Evolutionary conservation across 2,113 vertebrate genomes (phyloP).

Genomic region (Pachypanchax playfairii): DNA sequence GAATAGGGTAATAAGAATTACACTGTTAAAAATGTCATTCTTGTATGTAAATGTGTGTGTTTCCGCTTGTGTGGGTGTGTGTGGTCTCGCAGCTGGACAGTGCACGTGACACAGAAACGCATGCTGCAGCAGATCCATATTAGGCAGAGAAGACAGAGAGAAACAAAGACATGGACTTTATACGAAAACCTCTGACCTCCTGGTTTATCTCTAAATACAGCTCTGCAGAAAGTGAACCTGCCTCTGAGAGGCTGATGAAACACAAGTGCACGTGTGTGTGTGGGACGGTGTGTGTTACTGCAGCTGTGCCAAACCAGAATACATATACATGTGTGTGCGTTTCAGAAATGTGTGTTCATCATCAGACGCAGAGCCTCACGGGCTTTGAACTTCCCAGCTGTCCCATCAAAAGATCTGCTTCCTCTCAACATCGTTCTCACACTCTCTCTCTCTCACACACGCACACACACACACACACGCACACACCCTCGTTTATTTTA

Average conservation of each 20-base stretch:
- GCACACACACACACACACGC: slow-evolving; percentile 11
- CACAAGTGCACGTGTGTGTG: slow-evolving; percentile 9
- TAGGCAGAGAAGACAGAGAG: slow-evolving; percentile 54
- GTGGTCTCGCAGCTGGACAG: slow-evolving; percentile 2
- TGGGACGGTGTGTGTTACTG: slow-evolving; percentile 12
- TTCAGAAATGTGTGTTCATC: slow-evolving; percentile 28
- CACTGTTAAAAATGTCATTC: slow-evolving; percentile 14
- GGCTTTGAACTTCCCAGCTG: slow-evolving; percentile 67
- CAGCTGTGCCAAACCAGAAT: slow-evolving; percentile 41
- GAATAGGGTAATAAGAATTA: not conserved
- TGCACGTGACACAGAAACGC: slow-evolving; percentile 49
- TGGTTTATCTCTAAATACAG: slow-evolving; percentile 57
- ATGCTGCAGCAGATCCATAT: slow-evolving; percentile 61
- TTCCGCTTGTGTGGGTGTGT: slow-evolving; percentile 12
- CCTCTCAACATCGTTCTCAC: slow-evolving; percentile 19
- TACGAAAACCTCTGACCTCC: slow-evolving; percentile 47
- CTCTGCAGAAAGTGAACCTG: slow-evolving; percentile 52
- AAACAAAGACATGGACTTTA: slow-evolving; percentile 52
- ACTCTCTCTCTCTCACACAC: slow-evolving; percentile 1
- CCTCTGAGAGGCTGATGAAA: slow-evolving; percentile 35
- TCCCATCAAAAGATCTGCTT: slow-evolving; percentile 68
- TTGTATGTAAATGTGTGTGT: not conserved
- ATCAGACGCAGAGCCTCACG: slow-evolving; percentile 32
- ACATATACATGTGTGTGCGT: slow-evolving; percentile 4
- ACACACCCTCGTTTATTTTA: slow-evolving; percentile 26